phyloP scores from a whole-genome alignment of 2,797 vertebrate genomes.

The Pangasius macronema region DNA sequence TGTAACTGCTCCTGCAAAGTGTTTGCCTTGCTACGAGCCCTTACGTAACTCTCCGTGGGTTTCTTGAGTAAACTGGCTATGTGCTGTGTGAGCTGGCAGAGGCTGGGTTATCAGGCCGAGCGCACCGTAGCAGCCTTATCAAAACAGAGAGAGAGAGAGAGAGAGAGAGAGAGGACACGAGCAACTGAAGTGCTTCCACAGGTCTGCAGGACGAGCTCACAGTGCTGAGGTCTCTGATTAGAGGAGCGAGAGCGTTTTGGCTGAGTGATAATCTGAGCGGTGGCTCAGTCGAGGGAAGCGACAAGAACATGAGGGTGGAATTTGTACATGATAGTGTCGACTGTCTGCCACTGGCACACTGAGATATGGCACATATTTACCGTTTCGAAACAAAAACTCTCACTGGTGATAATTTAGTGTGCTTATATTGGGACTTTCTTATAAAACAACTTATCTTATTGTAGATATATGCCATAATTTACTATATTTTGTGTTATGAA shows the following conservation, averaged over 20 bases:
- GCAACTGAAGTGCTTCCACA: neutral
- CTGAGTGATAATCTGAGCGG: slow-evolving; percentile 18
- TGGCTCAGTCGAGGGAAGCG: slow-evolving; percentile 13
- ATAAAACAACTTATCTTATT: neutral
- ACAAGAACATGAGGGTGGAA: slow-evolving; percentile 19
- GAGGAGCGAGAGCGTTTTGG: neutral
- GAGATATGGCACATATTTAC: slow-evolving; percentile 16
- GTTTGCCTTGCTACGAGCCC: neutral
- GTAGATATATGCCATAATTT: neutral
- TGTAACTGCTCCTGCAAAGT: neutral
- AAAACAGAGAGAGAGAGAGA: slow-evolving; percentile 7
- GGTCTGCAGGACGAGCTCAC: neutral
- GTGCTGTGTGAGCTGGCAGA: neutral
- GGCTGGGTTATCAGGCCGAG: neutral
- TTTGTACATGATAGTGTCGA: slow-evolving; percentile 9
- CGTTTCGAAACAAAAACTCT: neutral
- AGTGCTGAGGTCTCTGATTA: slow-evolving; percentile 5
- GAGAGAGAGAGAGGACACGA: neutral
- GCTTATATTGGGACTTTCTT: neutral
- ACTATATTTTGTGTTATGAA: neutral
- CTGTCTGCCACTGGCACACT: slow-evolving; percentile 19
- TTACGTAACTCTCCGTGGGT: neutral
- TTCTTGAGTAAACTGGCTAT: neutral
- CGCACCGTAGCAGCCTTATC: neutral
- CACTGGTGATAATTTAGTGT: neutral